Evolutionary conservation across 2,113 vertebrate species (phyloP).

Genomic region (Hippocampus guttulatus): DNA sequence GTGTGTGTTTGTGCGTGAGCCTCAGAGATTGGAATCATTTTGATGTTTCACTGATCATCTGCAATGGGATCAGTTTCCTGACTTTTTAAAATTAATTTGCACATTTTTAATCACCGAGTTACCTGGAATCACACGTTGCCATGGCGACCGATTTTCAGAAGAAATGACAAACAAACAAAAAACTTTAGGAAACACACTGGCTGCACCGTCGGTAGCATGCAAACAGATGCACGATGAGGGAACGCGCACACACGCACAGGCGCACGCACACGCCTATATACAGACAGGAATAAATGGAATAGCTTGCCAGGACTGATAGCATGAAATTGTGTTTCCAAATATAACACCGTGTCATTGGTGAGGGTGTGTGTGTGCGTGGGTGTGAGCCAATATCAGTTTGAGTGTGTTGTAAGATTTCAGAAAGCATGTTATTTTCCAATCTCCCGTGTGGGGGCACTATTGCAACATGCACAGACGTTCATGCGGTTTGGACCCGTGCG

Average conservation of each 20-base stretch:
- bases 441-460: constrained; percentile 61
- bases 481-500: constrained; percentile 19
- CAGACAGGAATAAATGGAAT: constrained; percentile 65
- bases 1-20: background rate
- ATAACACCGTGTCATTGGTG: constrained; percentile 68
- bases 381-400: constrained; percentile 18
- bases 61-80: constrained; percentile 56
- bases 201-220: constrained; percentile 14
- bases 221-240: constrained; percentile 18
- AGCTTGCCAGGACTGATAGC: constrained; percentile 65
- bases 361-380: constrained; percentile 26
- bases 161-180: background rate
- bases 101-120: constrained; percentile 68
- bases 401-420: background rate
- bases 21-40: background rate
- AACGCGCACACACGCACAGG: constrained; percentile 6
- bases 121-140: constrained; percentile 43
- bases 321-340: constrained; percentile 73
- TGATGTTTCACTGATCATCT: constrained; percentile 61
- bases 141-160: constrained; percentile 54
- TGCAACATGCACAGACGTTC: constrained; percentile 35
- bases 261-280: constrained; percentile 18
- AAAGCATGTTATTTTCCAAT: constrained; percentile 11
- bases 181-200: constrained; percentile 8
- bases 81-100: constrained; percentile 63